Evolutionary conservation across 2,797 vertebrate species (phyloP).

Genomic region (Coilia nasus): DNA sequence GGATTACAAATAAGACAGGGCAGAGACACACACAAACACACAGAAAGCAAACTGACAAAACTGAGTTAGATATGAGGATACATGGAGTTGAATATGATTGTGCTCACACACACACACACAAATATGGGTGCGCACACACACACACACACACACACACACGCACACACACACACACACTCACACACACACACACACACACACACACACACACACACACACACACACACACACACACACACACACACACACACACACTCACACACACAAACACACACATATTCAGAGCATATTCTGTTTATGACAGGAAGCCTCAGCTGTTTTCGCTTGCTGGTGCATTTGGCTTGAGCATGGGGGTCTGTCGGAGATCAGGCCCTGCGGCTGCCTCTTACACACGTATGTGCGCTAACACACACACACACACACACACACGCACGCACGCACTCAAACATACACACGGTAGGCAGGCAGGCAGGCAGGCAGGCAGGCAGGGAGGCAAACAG

Average conservation of each 20-base stretch:
- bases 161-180: no score
- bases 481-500: not conserved
- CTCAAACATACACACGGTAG: slow-evolving; percentile 20
- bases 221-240: slow-evolving; percentile 35
- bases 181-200: slow-evolving; percentile 21
- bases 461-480: no score
- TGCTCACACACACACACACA: no score
- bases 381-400: not conserved
- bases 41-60: no score
- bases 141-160: no score
- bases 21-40: no score
- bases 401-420: slow-evolving; percentile 33
- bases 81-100: no score
- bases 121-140: no score
- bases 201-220: slow-evolving; percentile 41
- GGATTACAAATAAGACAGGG: no score
- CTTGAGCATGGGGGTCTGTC: not conserved
- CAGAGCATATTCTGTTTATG: not conserved
- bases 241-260: slow-evolving; percentile 39
- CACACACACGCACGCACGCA: slow-evolving; percentile 46
- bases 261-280: slow-evolving; percentile 18
- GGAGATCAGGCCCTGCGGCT: not conserved
- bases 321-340: not conserved
- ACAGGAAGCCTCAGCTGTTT: not conserved
- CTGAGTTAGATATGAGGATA: no score